These are phyloP conservation scores for Philopotamus ludificatus DNA, from an alignment of 1,140 invertebrate genomes.

Conservation along the genomic window DNA sequence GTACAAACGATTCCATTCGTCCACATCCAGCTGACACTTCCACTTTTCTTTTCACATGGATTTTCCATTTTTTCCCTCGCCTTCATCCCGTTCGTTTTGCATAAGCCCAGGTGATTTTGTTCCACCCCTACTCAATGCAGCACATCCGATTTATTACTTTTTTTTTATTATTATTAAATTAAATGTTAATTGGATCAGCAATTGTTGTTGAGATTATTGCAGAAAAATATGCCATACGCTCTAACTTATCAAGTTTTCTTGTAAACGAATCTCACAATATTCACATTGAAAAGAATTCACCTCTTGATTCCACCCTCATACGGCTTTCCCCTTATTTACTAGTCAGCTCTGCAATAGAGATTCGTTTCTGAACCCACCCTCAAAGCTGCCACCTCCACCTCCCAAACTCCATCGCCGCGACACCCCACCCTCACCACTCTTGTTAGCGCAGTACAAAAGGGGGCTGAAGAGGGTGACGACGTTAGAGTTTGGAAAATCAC, in stretches of 20 bases:
- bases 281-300: constrained; percentile 19
- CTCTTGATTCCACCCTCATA: constrained; percentile 38
- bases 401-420: neutral
- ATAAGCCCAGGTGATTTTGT: constrained; percentile 12
- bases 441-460: constrained; percentile 30
- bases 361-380: constrained; percentile 22
- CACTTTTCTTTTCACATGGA: constrained; percentile 38
- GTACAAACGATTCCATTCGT: constrained; percentile 1
- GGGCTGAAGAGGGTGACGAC: constrained; percentile 29
- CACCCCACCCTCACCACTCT: constrained; percentile 3
- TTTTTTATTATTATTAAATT: neutral
- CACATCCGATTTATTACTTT: neutral
- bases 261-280: constrained; percentile 13
- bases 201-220: neutral
- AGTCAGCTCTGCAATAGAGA: constrained; percentile 23
- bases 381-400: constrained; percentile 1
- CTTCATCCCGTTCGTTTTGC: constrained; percentile 11
- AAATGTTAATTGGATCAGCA: too few species aligned
- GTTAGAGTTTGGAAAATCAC: constrained; percentile 38
- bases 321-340: constrained; percentile 38
- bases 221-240: neutral
- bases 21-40: constrained; percentile 39
- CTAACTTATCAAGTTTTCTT: constrained; percentile 1
- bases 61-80: constrained; percentile 22
- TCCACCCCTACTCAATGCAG: neutral